Evolutionary conservation across 1,140 invertebrate genomes (phyloP).

Genomic region (Ooceraea biroi): DNA sequence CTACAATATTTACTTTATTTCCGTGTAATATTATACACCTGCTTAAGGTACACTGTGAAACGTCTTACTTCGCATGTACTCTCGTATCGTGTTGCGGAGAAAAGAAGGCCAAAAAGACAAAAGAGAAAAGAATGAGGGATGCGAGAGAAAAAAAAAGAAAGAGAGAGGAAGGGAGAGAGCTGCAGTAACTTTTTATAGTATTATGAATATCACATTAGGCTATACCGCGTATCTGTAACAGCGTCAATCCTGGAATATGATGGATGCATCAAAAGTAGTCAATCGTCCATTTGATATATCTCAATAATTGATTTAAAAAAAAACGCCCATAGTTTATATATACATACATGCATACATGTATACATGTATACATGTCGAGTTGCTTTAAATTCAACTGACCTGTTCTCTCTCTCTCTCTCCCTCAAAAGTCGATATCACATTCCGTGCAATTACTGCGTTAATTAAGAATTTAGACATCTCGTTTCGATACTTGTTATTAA

Average conservation of each 20-base stretch:
- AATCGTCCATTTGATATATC: constrained; percentile 26
- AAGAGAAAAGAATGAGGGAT: too few relatives aligned
- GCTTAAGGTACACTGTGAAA: constrained; percentile 58
- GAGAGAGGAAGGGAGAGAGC: background rate
- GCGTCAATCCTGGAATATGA: constrained; percentile 59
- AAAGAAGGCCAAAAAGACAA: constrained; percentile 36
- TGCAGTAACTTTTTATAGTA: constrained; percentile 55
- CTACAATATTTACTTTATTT: constrained; percentile 63
- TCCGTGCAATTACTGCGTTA: background rate
- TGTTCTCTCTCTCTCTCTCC: too few relatives aligned
- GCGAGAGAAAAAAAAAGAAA: constrained; percentile 3
- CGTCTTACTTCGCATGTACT: constrained; percentile 42
- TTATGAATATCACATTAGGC: constrained; percentile 71
- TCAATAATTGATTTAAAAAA: constrained; percentile 45
- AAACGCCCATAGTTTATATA: constrained; percentile 1
- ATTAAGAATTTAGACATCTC: constrained; percentile 14
- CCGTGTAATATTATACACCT: constrained; percentile 64
- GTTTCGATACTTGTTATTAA: constrained; percentile 2
- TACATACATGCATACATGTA: too few relatives aligned
- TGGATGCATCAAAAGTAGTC: constrained; percentile 45
- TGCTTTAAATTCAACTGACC: too few relatives aligned
- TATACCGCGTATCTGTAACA: constrained; percentile 50
- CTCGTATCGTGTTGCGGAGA: constrained; percentile 50
- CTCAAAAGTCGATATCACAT: constrained; percentile 25
- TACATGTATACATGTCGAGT: too few relatives aligned